Conservation (phyloP, 2,888 invertebrate species). For the Pheosia tremula region DNA sequence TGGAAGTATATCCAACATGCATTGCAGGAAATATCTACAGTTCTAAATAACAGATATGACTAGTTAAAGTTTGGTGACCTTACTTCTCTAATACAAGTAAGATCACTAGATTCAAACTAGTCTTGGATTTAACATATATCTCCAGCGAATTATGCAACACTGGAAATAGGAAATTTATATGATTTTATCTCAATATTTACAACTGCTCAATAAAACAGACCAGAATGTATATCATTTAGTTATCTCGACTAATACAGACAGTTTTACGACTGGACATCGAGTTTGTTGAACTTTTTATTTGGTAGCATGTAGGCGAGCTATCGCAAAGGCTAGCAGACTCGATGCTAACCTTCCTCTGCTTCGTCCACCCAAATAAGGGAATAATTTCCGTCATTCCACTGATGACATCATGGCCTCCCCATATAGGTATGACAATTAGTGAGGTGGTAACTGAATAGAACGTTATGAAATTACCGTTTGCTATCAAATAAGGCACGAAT, state of each 20-base stretch:
- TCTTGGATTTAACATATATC: too few relatives aligned
- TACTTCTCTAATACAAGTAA: too few relatives aligned
- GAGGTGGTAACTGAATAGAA: conserved; percentile 6
- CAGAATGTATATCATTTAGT: neutral
- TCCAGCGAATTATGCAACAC: too few relatives aligned
- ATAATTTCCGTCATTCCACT: conserved; percentile 68
- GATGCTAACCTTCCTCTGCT: conserved; percentile 65
- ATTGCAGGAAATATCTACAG: neutral
- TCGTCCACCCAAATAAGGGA: conserved; percentile 61
- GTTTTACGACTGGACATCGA: conserved; percentile 14
- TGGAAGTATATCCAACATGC: neutral
- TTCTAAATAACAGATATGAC: too few relatives aligned
- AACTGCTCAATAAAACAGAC: neutral
- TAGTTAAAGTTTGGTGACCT: too few relatives aligned
- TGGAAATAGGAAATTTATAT: too few relatives aligned
- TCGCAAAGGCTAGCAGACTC: conserved; percentile 75
- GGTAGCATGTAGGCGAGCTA: conserved; percentile 67
- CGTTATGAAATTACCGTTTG: conserved; percentile 22
- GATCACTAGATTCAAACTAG: too few relatives aligned
- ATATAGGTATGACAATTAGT: conserved; percentile 8
- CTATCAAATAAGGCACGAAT: conserved; percentile 26
- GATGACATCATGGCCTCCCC: conserved; percentile 53
- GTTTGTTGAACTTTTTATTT: conserved; percentile 17
- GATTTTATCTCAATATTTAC: neutral
- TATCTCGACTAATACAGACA: conserved; percentile 1